Evolutionary conservation across 1,140 invertebrate species (phyloP), one percentile per base, ranked within the genome.

Genomic region (Atta texana): DNA sequence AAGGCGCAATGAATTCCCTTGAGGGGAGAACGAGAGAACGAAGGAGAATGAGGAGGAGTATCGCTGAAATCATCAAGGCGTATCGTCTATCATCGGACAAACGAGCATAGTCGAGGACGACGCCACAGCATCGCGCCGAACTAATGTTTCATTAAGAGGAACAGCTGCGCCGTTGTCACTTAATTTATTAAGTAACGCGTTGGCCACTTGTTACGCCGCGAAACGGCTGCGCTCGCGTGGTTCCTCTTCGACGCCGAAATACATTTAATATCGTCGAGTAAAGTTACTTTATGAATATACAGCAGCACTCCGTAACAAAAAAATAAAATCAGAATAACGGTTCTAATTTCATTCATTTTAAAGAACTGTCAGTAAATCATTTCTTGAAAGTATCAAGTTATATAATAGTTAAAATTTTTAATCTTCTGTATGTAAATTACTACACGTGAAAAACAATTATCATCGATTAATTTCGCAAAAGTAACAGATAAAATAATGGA

Each of bases 141-240:
- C 94, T 95, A 94, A 95, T 95, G 94, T 94, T 94, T 95, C 94
- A 95, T 95, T 94, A 94, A 94, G 93, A 94, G 90, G 91, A 92
- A 94, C 94, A 95, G 94, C 94, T 95, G 94, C 94, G 94, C 92
- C 93, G 93, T 92, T 93, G 92, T 94, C 93, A 94, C 94, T 95
- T 95, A 94, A 94, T 94, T 95, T 95, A 95, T 94, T 95, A 95
- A 94, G 94, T 93, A 94, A 93, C 91, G 93, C 93, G 94, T 93
- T 94, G 87, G 91, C 88, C 90, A 84, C 80, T 84, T 84, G 80
- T 84, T 84, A 84, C 80, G 61, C 71, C 63, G 55, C 80, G 72
- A 76, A 89, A 63, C 88, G 76, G 28, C 81, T 28, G 55, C 49
- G 76, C 68, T 72, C 80, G 68, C 53, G 39, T 16, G 34, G 77